Evolutionary conservation across 2,113 vertebrate species (phyloP).

Genomic region (Pelecanoides urinatrix): DNA sequence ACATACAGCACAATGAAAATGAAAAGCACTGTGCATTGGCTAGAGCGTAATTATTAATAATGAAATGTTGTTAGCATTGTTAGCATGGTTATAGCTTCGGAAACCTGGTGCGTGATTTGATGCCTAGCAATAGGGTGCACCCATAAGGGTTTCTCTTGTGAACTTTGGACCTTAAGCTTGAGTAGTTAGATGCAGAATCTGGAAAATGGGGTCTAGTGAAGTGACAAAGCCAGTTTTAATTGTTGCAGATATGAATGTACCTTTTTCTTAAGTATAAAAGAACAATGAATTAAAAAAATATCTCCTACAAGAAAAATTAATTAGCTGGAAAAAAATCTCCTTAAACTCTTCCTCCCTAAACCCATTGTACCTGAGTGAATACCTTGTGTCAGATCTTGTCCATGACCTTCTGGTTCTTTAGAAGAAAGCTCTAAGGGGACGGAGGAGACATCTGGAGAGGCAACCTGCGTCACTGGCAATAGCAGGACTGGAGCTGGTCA

Average conservation of each 20-base stretch:
- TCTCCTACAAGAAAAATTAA: not conserved
- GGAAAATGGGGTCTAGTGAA: accelerated
- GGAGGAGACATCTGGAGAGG: not conserved
- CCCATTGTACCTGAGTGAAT: accelerated
- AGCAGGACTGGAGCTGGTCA: accelerated
- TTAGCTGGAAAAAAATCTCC: not conserved
- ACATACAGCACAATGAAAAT: not conserved
- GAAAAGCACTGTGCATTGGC: not conserved
- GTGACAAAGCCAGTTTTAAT: accelerated
- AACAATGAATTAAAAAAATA: not conserved
- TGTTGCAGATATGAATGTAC: accelerated
- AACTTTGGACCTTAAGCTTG: not conserved
- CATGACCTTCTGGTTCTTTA: accelerated
- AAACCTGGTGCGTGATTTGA: not conserved
- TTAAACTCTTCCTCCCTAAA: not conserved
- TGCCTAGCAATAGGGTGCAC: not conserved
- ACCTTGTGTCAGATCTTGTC: not conserved
- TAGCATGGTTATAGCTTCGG: accelerated
- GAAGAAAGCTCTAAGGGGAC: accelerated
- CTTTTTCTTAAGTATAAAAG: not conserved
- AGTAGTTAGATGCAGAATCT: not conserved
- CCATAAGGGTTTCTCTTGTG: accelerated
- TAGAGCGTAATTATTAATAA: not conserved
- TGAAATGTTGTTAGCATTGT: not conserved
- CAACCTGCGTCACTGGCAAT: accelerated